Percentiles rank a stretch among this genome's conserved stretches.
Conservation (phyloP, 2,113 vertebrate genomes). For the Motacilla alba region DNA sequence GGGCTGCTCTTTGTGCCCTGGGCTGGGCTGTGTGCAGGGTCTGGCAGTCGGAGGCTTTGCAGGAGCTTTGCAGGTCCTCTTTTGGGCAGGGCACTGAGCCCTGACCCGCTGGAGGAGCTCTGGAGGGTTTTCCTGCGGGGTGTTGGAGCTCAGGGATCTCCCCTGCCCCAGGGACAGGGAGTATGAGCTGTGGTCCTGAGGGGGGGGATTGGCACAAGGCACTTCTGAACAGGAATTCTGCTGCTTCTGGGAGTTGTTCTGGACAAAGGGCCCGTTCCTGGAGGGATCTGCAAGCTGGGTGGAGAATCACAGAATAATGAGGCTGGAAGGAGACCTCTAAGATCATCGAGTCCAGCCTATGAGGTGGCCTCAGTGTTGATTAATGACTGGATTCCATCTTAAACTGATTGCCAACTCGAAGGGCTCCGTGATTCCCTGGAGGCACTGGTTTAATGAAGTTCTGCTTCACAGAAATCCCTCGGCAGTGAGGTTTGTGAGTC, state of each 20-base stretch:
- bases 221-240: accelerated
- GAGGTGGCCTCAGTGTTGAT: neutral
- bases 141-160: neutral
- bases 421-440: accelerated
- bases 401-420: accelerated
- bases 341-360: too few species aligned
- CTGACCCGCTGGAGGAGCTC: neutral
- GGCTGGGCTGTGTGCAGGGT: neutral
- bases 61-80: neutral
- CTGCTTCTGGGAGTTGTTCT: neutral
- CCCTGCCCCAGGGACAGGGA: neutral
- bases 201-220: too few species aligned
- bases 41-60: neutral
- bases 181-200: neutral
- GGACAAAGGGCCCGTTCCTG: accelerated
- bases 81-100: neutral
- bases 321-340: too few species aligned
- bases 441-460: accelerated
- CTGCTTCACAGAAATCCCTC: neutral
- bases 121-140: neutral
- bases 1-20: too few species aligned
- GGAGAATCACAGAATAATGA: too few species aligned
- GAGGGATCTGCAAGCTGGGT: neutral
- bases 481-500: neutral
- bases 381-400: neutral